These are phyloP conservation scores for Phrynocephalus vlangalii DNA, from an alignment of 2,797 vertebrate species.

Conservation along the genomic window DNA sequence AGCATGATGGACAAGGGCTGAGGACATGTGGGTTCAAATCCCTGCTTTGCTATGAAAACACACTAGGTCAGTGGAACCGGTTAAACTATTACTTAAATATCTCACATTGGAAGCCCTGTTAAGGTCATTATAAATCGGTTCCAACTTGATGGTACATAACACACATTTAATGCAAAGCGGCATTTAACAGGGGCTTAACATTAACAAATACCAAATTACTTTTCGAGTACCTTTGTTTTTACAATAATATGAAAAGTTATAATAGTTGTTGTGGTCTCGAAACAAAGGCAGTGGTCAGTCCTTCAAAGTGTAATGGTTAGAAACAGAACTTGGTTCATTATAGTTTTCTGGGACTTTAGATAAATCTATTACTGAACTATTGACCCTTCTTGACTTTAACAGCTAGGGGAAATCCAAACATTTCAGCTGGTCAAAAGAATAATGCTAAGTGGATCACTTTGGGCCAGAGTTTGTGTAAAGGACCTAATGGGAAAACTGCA, in stretches of 20 bases:
- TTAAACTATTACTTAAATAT: too few species aligned
- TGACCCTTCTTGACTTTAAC: constrained; percentile 63
- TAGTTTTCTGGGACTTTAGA: constrained; percentile 11
- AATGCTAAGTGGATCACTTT: constrained; percentile 65
- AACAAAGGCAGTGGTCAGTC: accelerated
- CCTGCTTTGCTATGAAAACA: too few species aligned
- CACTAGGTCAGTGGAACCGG: too few species aligned
- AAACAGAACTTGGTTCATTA: background rate
- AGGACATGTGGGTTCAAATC: too few species aligned
- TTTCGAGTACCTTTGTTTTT: background rate
- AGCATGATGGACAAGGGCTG: too few species aligned
- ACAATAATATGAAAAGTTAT: background rate
- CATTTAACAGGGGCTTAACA: background rate
- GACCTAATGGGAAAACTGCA: constrained; percentile 61
- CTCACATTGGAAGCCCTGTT: too few species aligned
- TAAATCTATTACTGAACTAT: constrained; percentile 63
- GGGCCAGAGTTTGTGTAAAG: constrained; percentile 70
- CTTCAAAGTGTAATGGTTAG: too few species aligned
- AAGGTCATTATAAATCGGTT: too few species aligned
- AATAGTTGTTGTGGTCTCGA: background rate
- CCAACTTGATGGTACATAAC: too few species aligned
- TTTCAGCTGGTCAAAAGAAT: constrained; percentile 66
- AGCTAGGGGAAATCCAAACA: constrained; percentile 48
- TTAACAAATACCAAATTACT: accelerated
- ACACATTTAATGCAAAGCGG: background rate